These are phyloP conservation scores for Globia sparganii DNA, from an alignment of 2,888 invertebrate species.

Conservation along the genomic window DNA sequence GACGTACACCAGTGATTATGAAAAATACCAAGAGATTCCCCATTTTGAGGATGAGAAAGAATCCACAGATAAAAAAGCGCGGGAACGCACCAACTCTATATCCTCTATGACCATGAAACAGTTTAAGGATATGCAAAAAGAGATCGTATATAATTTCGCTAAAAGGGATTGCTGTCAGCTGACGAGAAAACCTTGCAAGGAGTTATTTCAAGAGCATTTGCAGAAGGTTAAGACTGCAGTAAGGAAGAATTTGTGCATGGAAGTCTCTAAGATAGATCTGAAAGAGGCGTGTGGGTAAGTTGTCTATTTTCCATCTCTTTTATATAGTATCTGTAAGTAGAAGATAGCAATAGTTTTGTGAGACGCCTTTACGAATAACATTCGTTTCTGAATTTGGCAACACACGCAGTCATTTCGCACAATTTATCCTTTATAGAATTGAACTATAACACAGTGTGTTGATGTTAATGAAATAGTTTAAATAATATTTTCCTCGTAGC, in stretches of 20 bases:
- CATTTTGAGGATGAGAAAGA: conserved; percentile 70
- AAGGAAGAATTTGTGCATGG: conserved; percentile 75
- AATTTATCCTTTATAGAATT: background rate
- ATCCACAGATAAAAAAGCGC: conserved; percentile 64
- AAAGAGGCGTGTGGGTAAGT: conserved; percentile 81
- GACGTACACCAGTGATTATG: conserved; percentile 77
- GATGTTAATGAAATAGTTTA: conserved; percentile 25
- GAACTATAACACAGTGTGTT: conserved; percentile 2
- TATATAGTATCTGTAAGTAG: background rate
- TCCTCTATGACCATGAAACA: conserved; percentile 80
- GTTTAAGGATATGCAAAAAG: conserved; percentile 84
- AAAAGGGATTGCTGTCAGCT: conserved; percentile 82
- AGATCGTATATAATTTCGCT: conserved; percentile 76
- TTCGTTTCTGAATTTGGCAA: too few relatives aligned
- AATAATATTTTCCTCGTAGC: conserved; percentile 15
- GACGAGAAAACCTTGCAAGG: conserved; percentile 74
- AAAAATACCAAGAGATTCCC: conserved; percentile 80
- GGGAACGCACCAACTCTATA: conserved; percentile 67
- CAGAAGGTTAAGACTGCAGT: conserved; percentile 73
- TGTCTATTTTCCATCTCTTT: conserved; percentile 2
- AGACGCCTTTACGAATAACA: too few relatives aligned
- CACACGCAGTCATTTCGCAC: background rate
- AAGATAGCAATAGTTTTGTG: background rate
- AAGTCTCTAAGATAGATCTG: conserved; percentile 79
- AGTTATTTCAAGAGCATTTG: conserved; percentile 78